A percentile compares a stretch with the other conserved stretches of the same genome.
These are phyloP conservation scores for Lasaia peninsularis DNA, from an alignment of 1,140 invertebrate genomes.

Conservation along the genomic window DNA sequence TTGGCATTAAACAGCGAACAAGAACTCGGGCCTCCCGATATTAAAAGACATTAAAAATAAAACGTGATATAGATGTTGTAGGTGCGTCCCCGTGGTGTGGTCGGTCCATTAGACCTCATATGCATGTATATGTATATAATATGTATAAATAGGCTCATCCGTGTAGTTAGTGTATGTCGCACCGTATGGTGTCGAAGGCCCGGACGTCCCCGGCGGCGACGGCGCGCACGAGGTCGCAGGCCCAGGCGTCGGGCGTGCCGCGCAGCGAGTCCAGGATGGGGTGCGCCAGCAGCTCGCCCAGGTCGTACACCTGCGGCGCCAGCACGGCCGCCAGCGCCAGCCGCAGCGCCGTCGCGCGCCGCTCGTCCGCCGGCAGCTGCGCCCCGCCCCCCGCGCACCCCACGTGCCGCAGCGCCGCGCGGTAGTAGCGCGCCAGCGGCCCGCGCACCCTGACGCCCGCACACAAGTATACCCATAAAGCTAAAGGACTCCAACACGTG, in stretches of 20 bases:
- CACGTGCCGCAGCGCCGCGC: slow-evolving; percentile 95
- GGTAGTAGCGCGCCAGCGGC: slow-evolving; percentile 95
- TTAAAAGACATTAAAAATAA: too few relatives aligned
- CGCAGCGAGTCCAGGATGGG: slow-evolving; percentile 93
- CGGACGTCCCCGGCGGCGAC: slow-evolving; percentile 95
- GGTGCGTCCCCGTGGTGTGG: too few relatives aligned
- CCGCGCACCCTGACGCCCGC: slow-evolving; percentile 81
- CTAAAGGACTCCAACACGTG: too few relatives aligned
- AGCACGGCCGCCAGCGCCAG: slow-evolving; percentile 95
- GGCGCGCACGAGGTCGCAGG: slow-evolving; percentile 92
- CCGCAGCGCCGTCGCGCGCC: slow-evolving; percentile 90
- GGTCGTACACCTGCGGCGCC: slow-evolving; percentile 97
- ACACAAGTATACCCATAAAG: too few relatives aligned
- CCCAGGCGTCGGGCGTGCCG: slow-evolving; percentile 90
- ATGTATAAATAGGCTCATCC: too few relatives aligned
- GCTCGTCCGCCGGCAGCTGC: slow-evolving; percentile 81
- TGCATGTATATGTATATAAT: too few relatives aligned
- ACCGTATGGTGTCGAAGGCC: slow-evolving; percentile 89
- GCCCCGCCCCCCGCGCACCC: slow-evolving; percentile 92
- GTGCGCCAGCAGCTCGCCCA: slow-evolving; percentile 97
- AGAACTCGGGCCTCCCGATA: too few relatives aligned
- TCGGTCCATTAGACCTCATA: too few relatives aligned
- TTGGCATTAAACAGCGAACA: too few relatives aligned
- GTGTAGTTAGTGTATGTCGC: neutral
- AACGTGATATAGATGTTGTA: too few relatives aligned